Conservation (phyloP, 2,113 vertebrate species). For the Caranx ignobilis region DNA sequence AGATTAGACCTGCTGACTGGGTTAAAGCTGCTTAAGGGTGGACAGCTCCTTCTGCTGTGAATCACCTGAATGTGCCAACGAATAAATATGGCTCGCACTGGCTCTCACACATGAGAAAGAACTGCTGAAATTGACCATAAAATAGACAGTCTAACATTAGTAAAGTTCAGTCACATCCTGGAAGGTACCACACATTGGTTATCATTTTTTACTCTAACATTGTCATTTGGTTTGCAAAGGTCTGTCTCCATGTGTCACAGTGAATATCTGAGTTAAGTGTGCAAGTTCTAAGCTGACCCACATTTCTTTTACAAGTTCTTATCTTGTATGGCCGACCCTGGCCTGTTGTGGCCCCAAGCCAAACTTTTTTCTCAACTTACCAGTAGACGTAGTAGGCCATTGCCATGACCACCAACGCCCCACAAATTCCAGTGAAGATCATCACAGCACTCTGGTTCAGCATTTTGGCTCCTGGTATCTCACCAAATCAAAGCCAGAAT, state of each 20-base stretch:
- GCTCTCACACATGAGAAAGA: background rate
- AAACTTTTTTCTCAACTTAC: slow-evolving; percentile 71
- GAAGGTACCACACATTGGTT: background rate
- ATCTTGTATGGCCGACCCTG: background rate
- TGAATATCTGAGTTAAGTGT: background rate
- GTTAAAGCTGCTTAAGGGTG: slow-evolving; percentile 75
- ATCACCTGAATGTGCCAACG: slow-evolving; percentile 41
- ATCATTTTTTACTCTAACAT: background rate
- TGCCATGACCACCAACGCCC: slow-evolving; percentile 84
- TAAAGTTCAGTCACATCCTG: background rate
- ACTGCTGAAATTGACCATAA: background rate
- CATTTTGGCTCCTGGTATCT: slow-evolving; percentile 74
- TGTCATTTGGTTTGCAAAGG: background rate
- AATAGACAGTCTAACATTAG: background rate
- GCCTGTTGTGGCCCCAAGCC: background rate
- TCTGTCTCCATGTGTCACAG: background rate
- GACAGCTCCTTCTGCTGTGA: slow-evolving; percentile 63
- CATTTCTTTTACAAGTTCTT: background rate
- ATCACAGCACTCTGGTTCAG: slow-evolving; percentile 86
- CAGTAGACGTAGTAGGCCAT: slow-evolving; percentile 87
- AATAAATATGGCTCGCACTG: background rate
- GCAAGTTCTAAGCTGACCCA: too few relatives aligned
- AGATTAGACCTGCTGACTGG: slow-evolving; percentile 69
- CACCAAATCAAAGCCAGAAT: slow-evolving; percentile 56
- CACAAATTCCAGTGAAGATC: slow-evolving; percentile 87